Conservation (phyloP, 2,888 invertebrate genomes). For the Spodoptera picta region DNA sequence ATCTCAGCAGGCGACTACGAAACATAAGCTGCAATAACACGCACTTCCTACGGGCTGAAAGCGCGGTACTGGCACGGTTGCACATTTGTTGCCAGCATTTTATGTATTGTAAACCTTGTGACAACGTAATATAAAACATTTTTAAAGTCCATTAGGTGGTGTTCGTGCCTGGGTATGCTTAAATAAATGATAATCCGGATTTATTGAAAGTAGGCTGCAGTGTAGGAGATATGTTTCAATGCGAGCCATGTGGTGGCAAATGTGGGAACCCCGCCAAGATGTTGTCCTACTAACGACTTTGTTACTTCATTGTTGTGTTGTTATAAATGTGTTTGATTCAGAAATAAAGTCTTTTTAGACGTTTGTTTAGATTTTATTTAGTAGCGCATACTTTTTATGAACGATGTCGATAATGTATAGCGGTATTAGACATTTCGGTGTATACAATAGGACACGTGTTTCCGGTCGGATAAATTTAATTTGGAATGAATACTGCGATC, state of each 20-base stretch:
- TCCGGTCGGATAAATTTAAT: constrained; percentile 43
- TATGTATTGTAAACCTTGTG: constrained; percentile 71
- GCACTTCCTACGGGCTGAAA: constrained; percentile 82
- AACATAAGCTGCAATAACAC: constrained; percentile 88
- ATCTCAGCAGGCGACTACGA: constrained; percentile 87
- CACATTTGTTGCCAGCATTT: constrained; percentile 66
- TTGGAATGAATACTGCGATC: constrained; percentile 33
- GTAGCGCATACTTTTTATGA: constrained; percentile 25
- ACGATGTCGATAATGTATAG: constrained; percentile 7
- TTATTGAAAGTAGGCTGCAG: constrained; percentile 83
- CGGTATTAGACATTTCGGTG: constrained; percentile 25
- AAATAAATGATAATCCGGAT: constrained; percentile 85
- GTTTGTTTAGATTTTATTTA: constrained; percentile 47
- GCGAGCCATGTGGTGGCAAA: constrained; percentile 85
- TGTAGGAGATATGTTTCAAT: constrained; percentile 79
- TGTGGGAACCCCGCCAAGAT: constrained; percentile 88
- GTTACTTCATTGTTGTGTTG: constrained; percentile 83
- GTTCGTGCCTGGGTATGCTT: constrained; percentile 68
- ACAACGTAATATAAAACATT: constrained; percentile 66
- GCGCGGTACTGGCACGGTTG: constrained; percentile 70
- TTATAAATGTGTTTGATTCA: constrained; percentile 68
- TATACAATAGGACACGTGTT: constrained; percentile 34
- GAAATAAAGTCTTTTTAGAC: constrained; percentile 59
- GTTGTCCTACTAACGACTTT: constrained; percentile 84
- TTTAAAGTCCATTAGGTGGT: constrained; percentile 55